Evolutionary conservation across 2,797 vertebrate genomes (phyloP).

Genomic region (Lacerta bilineata): DNA sequence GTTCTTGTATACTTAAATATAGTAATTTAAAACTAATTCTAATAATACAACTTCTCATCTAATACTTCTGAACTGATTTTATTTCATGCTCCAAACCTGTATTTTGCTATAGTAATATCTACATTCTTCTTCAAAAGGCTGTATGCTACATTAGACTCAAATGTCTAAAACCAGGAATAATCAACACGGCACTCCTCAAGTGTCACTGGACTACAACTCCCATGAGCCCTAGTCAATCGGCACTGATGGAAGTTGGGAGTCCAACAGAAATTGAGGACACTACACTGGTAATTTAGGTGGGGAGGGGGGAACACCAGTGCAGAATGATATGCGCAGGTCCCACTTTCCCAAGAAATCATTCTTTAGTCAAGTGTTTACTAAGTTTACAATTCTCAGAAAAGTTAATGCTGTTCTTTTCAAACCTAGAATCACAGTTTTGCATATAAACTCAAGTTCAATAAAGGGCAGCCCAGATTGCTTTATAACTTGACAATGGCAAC

Average conservation of each 20-base stretch:
- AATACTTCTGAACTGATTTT: neutral
- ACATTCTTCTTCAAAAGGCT: neutral
- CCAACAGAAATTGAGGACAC: no score
- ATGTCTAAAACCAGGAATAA: neutral
- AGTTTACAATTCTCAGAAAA: neutral
- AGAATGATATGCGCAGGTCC: neutral
- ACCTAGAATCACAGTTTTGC: neutral
- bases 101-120: neutral
- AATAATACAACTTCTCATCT: neutral
- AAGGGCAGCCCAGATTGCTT: neutral
- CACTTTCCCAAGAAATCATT: no score
- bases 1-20: neutral
- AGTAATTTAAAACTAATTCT: constrained; percentile 2
- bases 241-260: no score
- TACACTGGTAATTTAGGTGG: neutral
- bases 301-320: neutral
- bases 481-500: neutral
- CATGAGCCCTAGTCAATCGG: no score
- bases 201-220: no score
- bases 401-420: neutral
- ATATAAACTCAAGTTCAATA: neutral
- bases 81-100: neutral
- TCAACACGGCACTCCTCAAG: no score
- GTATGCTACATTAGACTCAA: neutral
- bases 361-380: neutral